Base-by-base conservation (phyloP, 2,888 invertebrate species). In the Epiblema foenella region DNA sequence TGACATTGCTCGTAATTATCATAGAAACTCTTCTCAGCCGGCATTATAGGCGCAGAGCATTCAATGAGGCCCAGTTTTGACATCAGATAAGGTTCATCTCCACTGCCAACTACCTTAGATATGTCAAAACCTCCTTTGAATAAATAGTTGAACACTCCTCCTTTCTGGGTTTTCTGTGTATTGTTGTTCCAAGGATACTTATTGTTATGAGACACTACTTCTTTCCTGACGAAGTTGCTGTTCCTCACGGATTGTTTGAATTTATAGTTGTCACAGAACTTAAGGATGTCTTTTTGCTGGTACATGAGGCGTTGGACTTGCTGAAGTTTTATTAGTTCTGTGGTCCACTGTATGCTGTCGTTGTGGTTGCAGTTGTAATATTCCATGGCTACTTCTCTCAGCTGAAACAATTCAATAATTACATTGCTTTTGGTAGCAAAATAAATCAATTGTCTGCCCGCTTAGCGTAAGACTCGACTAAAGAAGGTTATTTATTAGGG, bases 341-440 rank as follows among this genome's bases (percentile, higher is more conserved):
- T 82, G 17, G 87, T 89, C 91, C 91, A 93, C 52, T 94, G 89
- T 72, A 86, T 85, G 29, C 85, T 84, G 73, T 94, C 94, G 74
- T 94, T 94, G 52, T 94, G 93, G 70, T 87, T 88, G 81, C 96
- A 97, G 83, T 95, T 96, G 80, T 95, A 94, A 85, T 97, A 97
- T 77, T 96, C 95, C 82, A 96, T 91, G 24, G 95, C 96, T 33
- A 96, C 89, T 92, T 97, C 96, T 76, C 95, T 95, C 59, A 97
- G 83, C 97, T 97, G 85, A 71, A 82, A 83, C 33, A 64, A 39
- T 37, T 72, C 62, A 64, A 74, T 51, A 59, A 74, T 57, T 42
- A 70, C 18, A 54, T 60, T 63, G 57, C 51, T 42, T 46, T 29
- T 2, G 29, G 29, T 29, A 29, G 29, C n/a, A 5, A 29, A 29